Evolutionary conservation across 2,888 invertebrate genomes (phyloP).

Genomic region (Cloeon dipterum): DNA sequence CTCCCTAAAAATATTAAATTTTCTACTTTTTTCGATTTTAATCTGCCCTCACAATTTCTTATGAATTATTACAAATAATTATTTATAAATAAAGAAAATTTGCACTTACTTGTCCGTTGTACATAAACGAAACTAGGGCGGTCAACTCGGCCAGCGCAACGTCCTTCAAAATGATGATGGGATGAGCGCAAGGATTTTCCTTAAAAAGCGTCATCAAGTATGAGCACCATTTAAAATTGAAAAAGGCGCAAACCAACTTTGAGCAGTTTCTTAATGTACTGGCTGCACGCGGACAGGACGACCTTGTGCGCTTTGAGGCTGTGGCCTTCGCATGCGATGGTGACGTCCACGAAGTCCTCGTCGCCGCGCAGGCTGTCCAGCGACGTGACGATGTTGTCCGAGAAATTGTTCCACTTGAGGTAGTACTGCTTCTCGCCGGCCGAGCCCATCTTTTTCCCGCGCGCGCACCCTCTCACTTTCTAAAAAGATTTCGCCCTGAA

Average conservation of each 20-base stretch:
- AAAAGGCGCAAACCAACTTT: constrained; percentile 8
- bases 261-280: constrained; percentile 12
- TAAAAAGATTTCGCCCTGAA: no score
- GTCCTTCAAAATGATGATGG: constrained; percentile 15
- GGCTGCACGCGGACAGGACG: constrained; percentile 17
- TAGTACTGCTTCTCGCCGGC: constrained; percentile 12
- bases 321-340: constrained; percentile 16
- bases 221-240: background rate
- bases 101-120: constrained; percentile 12
- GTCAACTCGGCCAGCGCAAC: constrained; percentile 13
- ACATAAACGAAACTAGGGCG: constrained; percentile 15
- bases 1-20: no score
- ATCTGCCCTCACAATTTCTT: no score
- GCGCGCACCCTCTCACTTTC: no score
- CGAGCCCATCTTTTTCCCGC: no score
- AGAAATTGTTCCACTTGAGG: constrained; percentile 15
- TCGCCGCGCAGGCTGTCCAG: constrained; percentile 15
- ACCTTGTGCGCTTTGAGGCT: constrained; percentile 17
- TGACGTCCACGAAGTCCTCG: constrained; percentile 17
- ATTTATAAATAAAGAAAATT: no score
- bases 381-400: constrained; percentile 15
- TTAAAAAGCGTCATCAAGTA: constrained; percentile 5
- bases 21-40: no score
- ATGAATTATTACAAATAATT: no score
- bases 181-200: constrained; percentile 15